Evolutionary conservation across 1,140 invertebrate species (phyloP).

Genomic region (Pseudomyrmex sp.): DNA sequence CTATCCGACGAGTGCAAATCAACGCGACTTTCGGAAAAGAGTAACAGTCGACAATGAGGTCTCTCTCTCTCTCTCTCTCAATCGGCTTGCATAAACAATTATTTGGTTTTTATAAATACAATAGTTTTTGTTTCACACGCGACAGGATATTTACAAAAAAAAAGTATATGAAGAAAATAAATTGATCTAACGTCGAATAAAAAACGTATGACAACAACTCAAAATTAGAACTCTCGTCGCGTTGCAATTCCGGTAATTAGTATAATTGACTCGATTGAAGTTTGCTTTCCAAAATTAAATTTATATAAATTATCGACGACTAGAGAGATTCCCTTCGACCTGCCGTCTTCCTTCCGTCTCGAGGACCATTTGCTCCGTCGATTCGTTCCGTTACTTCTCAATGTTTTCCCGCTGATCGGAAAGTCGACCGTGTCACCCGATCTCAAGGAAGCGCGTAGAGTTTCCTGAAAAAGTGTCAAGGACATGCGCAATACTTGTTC

Average conservation of each 20-base stretch:
- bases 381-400: slow-evolving; percentile 52
- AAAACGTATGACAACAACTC: slow-evolving; percentile 69
- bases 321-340: slow-evolving; percentile 49
- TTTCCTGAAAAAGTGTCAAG: slow-evolving; percentile 68
- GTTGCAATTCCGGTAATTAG: slow-evolving; percentile 73
- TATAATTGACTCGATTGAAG: slow-evolving; percentile 76
- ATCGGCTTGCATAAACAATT: too few species aligned
- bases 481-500: slow-evolving; percentile 54
- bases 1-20: slow-evolving; percentile 37
- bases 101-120: too few species aligned
- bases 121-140: too few species aligned
- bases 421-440: slow-evolving; percentile 62
- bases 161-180: slow-evolving; percentile 19
- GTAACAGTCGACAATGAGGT: slow-evolving; percentile 3
- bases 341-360: slow-evolving; percentile 46
- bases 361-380: slow-evolving; percentile 17
- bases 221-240: slow-evolving; percentile 50
- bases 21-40: slow-evolving; percentile 23
- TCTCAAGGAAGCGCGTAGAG: slow-evolving; percentile 55
- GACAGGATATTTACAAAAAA: too few species aligned
- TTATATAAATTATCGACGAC: slow-evolving; percentile 76
- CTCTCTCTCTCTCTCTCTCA: too few species aligned
- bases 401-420: slow-evolving; percentile 37
- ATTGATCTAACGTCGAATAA: slow-evolving; percentile 73
- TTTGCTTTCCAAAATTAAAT: slow-evolving; percentile 79